phyloP scores from a whole-genome alignment of 2,113 vertebrate genomes.

The Myrmophylax atrothorax region DNA sequence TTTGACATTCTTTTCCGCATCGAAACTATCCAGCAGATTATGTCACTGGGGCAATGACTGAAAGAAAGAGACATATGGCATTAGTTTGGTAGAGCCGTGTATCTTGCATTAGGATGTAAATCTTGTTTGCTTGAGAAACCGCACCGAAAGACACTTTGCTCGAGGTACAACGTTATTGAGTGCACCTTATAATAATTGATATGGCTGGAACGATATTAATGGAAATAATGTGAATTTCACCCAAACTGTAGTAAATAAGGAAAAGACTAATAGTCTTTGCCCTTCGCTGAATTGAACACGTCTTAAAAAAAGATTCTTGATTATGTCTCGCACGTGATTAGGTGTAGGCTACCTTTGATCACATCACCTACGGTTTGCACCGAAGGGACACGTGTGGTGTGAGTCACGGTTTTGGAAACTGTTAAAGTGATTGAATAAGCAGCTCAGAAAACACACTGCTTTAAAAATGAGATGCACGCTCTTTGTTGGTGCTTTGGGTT shows the following conservation, averaged over 20 bases:
- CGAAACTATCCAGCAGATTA: background rate
- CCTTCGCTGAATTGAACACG: constrained; percentile 54
- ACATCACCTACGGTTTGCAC: constrained; percentile 16
- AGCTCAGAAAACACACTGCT: background rate
- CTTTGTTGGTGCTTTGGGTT: background rate
- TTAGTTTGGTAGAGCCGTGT: constrained; percentile 18
- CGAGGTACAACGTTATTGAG: constrained; percentile 22
- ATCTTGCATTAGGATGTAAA: constrained; percentile 46
- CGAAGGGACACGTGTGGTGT: background rate
- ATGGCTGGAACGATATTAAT: background rate
- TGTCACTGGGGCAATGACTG: constrained; percentile 33
- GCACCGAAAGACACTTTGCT: constrained; percentile 43
- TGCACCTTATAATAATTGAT: constrained; percentile 58
- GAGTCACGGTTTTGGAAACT: background rate
- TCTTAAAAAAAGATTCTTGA: constrained; percentile 57
- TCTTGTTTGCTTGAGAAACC: constrained; percentile 60
- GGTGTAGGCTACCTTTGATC: constrained; percentile 63
- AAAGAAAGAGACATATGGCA: constrained; percentile 38
- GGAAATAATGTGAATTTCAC: constrained; percentile 55
- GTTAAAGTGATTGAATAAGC: constrained; percentile 58
- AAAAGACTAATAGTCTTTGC: constrained; percentile 61
- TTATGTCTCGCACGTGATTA: background rate
- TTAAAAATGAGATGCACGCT: background rate
- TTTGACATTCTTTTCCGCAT: constrained; percentile 17
- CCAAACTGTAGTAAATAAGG: constrained; percentile 51